Evolutionary conservation across 2,888 invertebrate species (phyloP), one percentile per base, ranked within the genome.

Genomic region (Barypeithes pellucidus): DNA sequence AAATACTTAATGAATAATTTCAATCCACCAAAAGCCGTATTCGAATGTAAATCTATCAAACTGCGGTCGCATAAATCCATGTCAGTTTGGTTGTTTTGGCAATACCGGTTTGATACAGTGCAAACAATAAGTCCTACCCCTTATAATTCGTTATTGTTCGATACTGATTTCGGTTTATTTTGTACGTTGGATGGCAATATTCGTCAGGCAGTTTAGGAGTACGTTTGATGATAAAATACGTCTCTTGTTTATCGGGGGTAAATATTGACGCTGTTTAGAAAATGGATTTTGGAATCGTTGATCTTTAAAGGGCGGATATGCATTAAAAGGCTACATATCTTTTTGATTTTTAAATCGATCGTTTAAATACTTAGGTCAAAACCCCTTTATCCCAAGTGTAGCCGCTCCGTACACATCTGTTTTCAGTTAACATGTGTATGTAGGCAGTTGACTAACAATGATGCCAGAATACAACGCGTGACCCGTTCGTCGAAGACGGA

Each of bases 21-120:
- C n/a, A n/a, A n/a, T n/a, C n/a, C n/a, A n/a, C n/a, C n/a, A n/a
- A n/a, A n/a, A n/a, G n/a, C n/a, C 11, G 3, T 14, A 16, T 43
- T 43, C 8, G 3, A 16, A 7, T 8, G 1, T 16, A 16, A 16
- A 12, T 39, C 11, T 11, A 39, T 39, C n/a, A 14, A 43, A 16
- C 16, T 16, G 1, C 3, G 3, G 50, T 50, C n/a, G 7, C n/a
- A 20, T 20, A 7, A 43, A 43, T 47, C 47, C 9, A 45, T 45
- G 4, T 50, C 50, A 20, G 22, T 50, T 12, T 11, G 5, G n/a
- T 20, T 50, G 50, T 50, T 50, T 24, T n/a, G 11, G 50, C 3
- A 50, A 20, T 50, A 50, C 24, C 22, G 20, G 12, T 50, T 43
- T 43, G 16, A 50, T 24, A 22, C 50, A 50, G 50, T 11, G 50